Evolutionary conservation across 1,140 invertebrate species (phyloP).

Genomic region (Protaetia brevitarsis): DNA sequence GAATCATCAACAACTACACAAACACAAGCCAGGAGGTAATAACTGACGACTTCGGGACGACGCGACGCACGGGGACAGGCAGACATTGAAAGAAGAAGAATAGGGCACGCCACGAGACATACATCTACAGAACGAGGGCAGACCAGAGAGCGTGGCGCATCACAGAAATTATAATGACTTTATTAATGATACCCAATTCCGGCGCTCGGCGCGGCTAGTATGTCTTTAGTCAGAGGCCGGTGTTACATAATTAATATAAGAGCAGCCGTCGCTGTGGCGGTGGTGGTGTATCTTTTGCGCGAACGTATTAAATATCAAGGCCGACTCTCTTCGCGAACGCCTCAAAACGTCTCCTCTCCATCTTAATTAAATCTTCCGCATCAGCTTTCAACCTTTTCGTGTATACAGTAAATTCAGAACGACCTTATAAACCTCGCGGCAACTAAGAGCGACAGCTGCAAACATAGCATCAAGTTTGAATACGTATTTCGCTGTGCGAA

Average conservation of each 20-base stretch:
- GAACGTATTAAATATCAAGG: conserved; percentile 14
- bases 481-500: neutral
- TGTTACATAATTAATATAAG: conserved; percentile 18
- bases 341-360: neutral
- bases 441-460: neutral
- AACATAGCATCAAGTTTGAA: neutral
- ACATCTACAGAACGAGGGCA: neutral
- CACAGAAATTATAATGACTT: conserved; percentile 12
- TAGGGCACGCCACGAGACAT: neutral
- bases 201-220: neutral
- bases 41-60: too few species aligned
- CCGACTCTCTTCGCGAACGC: neutral
- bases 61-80: neutral
- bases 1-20: too few species aligned
- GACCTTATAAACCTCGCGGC: neutral
- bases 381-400: neutral
- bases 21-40: too few species aligned
- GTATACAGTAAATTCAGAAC: neutral
- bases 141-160: neutral
- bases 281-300: conserved; percentile 10
- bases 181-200: conserved; percentile 10
- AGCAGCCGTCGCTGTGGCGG: too few species aligned
- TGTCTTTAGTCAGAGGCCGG: conserved; percentile 12
- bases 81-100: neutral
- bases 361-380: conserved; percentile 15